Evolutionary conservation across 37 sponge, comb jelly and placozoan genomes (phyloP).

Genomic region (Aphrocallistes beatrix): DNA sequence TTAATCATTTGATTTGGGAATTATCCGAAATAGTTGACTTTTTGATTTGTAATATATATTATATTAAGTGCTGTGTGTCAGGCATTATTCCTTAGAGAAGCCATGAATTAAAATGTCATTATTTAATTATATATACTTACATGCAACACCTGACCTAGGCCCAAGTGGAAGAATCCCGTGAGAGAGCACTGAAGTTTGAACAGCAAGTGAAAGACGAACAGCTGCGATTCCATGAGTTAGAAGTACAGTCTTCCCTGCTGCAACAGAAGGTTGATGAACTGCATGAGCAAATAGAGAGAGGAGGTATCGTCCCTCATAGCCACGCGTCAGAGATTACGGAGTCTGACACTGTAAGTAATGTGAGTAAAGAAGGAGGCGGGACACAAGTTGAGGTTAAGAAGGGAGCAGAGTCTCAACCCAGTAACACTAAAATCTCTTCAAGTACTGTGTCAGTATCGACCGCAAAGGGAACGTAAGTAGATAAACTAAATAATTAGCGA

Average conservation of each 20-base stretch:
- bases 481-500: no score
- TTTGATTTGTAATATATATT: no score
- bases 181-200: conserved; percentile 6
- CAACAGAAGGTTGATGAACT: conserved; percentile 7
- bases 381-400: not conserved
- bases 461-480: not conserved
- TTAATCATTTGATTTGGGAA: no score
- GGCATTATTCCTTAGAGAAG: no score
- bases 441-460: not conserved
- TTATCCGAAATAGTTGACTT: no score
- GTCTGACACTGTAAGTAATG: not conserved
- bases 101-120: no score
- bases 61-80: no score
- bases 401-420: no score
- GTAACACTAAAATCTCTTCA: no score
- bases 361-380: not conserved
- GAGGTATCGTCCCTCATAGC: not conserved
- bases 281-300: not conserved
- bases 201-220: conserved; percentile 18
- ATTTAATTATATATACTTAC: no score
- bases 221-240: not conserved
- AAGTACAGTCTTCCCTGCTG: not conserved
- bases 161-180: not conserved
- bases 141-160: not conserved
- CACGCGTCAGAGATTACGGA: not conserved